phyloP scores from a whole-genome alignment of 2,888 invertebrate species.

The Pachymerium ferrugineum region DNA sequence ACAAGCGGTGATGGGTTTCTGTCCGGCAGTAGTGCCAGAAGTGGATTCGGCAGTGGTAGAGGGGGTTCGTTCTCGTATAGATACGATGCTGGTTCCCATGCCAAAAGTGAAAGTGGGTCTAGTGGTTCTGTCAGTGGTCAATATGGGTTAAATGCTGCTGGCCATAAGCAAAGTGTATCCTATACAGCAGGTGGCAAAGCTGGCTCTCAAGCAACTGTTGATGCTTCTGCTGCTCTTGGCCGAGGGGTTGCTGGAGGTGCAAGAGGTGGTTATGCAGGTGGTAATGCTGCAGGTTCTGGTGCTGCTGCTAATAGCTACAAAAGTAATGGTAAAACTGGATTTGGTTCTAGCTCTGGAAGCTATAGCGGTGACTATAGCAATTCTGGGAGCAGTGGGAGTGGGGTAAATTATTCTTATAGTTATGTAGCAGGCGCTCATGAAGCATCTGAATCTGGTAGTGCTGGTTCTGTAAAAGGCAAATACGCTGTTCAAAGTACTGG shows the following conservation, averaged over 20 bases:
- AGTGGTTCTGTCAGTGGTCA: conserved; percentile 14
- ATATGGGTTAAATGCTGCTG: background rate
- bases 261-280: background rate
- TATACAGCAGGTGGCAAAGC: conserved; percentile 27
- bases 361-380: background rate
- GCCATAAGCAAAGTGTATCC: background rate
- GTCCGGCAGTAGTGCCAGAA: background rate
- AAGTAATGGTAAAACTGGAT: background rate
- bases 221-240: background rate
- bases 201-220: conserved; percentile 6
- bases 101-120: background rate
- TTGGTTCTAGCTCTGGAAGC: background rate
- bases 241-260: background rate
- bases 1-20: background rate
- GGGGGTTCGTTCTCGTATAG: conserved; percentile 3
- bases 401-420: background rate
- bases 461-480: background rate
- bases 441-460: background rate
- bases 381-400: background rate
- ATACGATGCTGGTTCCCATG: conserved; percentile 28
- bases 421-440: background rate
- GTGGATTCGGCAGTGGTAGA: background rate
- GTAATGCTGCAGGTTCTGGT: background rate
- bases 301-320: too few species aligned
- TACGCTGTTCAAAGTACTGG: background rate